Base-by-base conservation (phyloP, 2,797 vertebrate species). In the Mergus octosetaceus region DNA sequence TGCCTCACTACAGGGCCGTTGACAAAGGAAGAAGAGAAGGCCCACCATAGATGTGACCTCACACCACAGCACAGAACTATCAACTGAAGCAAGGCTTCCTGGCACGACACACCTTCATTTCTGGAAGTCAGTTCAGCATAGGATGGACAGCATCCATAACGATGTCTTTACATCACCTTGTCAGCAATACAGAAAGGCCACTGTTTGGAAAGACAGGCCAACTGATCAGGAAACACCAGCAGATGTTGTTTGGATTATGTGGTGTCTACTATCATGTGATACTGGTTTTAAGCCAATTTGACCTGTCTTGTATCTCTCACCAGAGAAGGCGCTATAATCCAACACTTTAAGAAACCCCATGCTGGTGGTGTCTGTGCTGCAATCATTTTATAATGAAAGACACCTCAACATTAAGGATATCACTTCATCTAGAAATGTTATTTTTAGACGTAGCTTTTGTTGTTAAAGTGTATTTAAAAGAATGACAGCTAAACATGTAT, bases 21-120 rank as follows among this genome's bases (percentile, higher is more conserved):
- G 49, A 57, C 11, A n/a, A 71, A 36, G 21, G 57, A 74, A 49
- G 43, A 82, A 56, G 12, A 87, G 49, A 79, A 81, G 36, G 30
- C 36, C 20, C 60, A 47, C 36, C 36, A 39, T 17, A 73, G 66
- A 60, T 24, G 58, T 22, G 12, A 60, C 62, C 68, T 64, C 12
- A 56, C n/a, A 74, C 11, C 69, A 87, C 27, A 70, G 71, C 38
- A 64, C 38, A 54, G 39, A 58, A 60, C 24, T 64, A 65, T 51
- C 47, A 69, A 11, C 39, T 3, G 0, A 69, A 81, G 30, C 9
- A 73, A 14, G 0, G 0, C 49, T 85, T 30, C 30, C 66, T 1
- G 1, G 19, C 16, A 27, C 1, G 4, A 27, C 1, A 77, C 22
- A 69, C 5, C 5, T 34, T 78, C 14, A 54, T 60, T 65, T 74